Percentiles rank a stretch among this genome's conserved stretches.
Conservation (phyloP, 2,797 vertebrate genomes). For the Gallinago nigripennis region DNA sequence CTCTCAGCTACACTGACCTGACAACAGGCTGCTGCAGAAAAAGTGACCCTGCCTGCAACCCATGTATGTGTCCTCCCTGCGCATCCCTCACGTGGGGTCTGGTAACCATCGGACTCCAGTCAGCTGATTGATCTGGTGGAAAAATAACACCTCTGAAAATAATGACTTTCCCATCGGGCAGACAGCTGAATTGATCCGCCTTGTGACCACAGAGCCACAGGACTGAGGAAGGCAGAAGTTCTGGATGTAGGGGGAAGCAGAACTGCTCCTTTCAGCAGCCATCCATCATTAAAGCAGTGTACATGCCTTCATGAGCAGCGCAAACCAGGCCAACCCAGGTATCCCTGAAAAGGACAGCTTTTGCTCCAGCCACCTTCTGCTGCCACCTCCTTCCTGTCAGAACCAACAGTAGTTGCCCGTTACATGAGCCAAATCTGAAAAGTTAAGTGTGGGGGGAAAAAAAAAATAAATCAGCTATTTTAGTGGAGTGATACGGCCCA, state of each 20-base stretch:
- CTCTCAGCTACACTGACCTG: background rate
- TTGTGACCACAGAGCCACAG: background rate
- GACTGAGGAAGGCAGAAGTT: background rate
- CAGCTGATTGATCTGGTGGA: background rate
- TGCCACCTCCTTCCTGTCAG: background rate
- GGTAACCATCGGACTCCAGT: background rate
- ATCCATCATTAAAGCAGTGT: background rate
- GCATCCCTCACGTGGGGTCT: accelerated
- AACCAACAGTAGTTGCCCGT: background rate
- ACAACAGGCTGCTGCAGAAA: background rate
- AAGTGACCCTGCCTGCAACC: background rate
- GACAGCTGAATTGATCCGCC: slow-evolving; percentile 15
- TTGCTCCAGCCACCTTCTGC: background rate
- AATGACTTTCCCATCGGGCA: slow-evolving; percentile 25
- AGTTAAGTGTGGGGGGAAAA: background rate
- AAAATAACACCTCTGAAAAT: slow-evolving; percentile 34
- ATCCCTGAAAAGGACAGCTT: background rate
- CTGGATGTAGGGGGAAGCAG: background rate
- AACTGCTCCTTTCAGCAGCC: background rate
- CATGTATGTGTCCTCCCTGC: background rate
- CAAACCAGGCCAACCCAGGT: background rate
- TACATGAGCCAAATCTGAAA: background rate
- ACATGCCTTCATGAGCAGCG: accelerated
- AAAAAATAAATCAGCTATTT: background rate
- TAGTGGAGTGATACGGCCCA: accelerated